A percentile compares a stretch with the other conserved stretches of the same genome.
Conservation (phyloP, 2,797 vertebrate species). For the Hemitrygon akajei region DNA sequence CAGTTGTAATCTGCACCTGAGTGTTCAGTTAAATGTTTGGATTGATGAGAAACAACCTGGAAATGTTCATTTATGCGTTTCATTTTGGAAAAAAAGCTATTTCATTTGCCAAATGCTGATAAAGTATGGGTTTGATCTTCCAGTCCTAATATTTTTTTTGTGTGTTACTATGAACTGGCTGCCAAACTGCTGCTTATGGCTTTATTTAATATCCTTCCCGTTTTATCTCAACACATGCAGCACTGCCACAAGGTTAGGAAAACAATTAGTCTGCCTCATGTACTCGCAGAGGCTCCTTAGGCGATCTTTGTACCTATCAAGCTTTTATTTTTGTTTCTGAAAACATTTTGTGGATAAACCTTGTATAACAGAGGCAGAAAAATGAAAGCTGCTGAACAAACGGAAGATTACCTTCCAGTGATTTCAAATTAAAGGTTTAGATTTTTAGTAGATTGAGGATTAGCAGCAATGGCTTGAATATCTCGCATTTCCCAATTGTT, state of each 20-base stretch:
- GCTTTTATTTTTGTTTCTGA: not conserved
- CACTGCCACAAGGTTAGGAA: slow-evolving; percentile 5
- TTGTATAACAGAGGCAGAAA: not conserved
- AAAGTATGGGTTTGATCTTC: no score
- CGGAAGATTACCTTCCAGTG: not conserved
- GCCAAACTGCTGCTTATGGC: not conserved
- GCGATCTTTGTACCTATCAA: not conserved
- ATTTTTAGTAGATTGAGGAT: not conserved
- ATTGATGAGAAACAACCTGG: no score
- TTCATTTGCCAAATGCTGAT: no score
- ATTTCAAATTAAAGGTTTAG: not conserved
- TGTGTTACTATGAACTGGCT: not conserved
- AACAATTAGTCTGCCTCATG: not conserved
- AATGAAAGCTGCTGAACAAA: not conserved
- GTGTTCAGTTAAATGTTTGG: no score
- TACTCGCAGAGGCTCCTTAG: not conserved
- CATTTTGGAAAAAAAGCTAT: no score
- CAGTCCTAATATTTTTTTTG: not conserved
- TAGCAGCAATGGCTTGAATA: not conserved
- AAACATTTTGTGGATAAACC: not conserved
- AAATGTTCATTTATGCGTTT: no score
- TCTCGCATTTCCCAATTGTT: not conserved
- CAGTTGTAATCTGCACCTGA: no score
- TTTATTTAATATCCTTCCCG: not conserved
- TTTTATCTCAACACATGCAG: not conserved